These are phyloP conservation scores for Apostichopus parvimensis DNA, from an alignment of 35 echinoderm and acorn worm species.

Conservation along the genomic window DNA sequence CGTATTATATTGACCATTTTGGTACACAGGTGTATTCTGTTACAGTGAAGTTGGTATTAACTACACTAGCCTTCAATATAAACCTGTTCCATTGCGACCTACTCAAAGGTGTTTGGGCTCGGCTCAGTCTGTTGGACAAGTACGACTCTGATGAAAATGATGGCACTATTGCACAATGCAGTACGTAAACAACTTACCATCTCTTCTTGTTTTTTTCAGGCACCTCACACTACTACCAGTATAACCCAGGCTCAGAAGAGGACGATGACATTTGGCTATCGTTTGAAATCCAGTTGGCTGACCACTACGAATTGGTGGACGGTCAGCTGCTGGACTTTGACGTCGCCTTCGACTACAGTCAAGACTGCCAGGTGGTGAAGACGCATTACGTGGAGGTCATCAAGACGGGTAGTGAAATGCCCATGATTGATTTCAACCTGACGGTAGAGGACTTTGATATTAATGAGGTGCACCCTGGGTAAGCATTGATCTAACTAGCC, in stretches of 20 bases:
- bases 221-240: conserved; percentile 84
- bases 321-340: conserved; percentile 54
- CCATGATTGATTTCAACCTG: conserved; percentile 71
- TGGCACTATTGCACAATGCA: too few relatives aligned
- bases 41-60: too few relatives aligned
- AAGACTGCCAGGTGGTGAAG: conserved; percentile 49
- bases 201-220: conserved; percentile 31
- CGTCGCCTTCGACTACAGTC: conserved; percentile 73
- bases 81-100: too few relatives aligned
- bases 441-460: conserved; percentile 76
- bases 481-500: neutral
- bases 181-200: too few relatives aligned
- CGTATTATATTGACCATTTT: too few relatives aligned
- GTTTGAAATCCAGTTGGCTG: conserved; percentile 79
- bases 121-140: too few relatives aligned
- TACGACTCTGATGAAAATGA: too few relatives aligned
- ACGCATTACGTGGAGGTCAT: conserved; percentile 59
- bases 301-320: conserved; percentile 69
- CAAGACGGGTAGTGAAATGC: conserved; percentile 53
- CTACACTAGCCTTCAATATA: too few relatives aligned
- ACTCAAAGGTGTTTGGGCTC: too few relatives aligned
- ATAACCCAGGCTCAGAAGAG: conserved; percentile 41
- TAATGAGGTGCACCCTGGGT: conserved; percentile 73
- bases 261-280: conserved; percentile 85
- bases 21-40: too few relatives aligned